Evolutionary conservation across 2,797 vertebrate species (phyloP).

Genomic region (Acipenser oxyrinchus): DNA sequence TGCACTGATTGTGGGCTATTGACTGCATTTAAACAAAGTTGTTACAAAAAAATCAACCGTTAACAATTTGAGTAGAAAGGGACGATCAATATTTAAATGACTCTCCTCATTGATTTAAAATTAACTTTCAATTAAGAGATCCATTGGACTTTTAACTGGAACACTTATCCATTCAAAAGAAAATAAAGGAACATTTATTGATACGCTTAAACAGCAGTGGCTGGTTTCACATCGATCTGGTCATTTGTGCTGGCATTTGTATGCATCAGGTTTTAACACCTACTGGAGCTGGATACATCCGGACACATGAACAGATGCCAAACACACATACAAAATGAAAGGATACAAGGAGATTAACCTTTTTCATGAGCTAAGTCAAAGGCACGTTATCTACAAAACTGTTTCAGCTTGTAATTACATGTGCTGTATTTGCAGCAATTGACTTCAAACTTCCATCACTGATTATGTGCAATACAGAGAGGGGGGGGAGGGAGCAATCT

Average conservation of each 20-base stretch:
- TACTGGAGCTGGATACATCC: conserved; percentile 20
- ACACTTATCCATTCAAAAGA: conserved; percentile 88
- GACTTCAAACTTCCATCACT: conserved; percentile 29
- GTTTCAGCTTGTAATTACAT: conserved; percentile 51
- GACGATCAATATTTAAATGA: conserved; percentile 98
- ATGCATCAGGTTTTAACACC: conserved; percentile 66
- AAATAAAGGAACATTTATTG: conserved; percentile 96
- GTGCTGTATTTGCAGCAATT: conserved; percentile 39
- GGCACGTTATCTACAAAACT: conserved; percentile 52
- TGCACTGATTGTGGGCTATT: conserved; percentile 80
- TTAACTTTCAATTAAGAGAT: conserved; percentile 98
- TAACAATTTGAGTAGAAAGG: conserved; percentile 83
- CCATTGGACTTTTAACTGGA: conserved; percentile 85
- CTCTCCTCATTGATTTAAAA: conserved; percentile 96
- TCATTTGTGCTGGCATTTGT: conserved; percentile 80
- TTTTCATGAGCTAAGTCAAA: conserved; percentile 55
- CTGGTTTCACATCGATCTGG: conserved; percentile 86
- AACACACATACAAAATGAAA: conserved; percentile 23
- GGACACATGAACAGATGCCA: neutral
- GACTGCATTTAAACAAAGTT: conserved; percentile 87
- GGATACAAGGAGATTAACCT: conserved; percentile 56
- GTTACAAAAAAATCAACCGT: conserved; percentile 76
- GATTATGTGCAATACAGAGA: conserved; percentile 28
- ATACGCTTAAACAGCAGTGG: conserved; percentile 93
- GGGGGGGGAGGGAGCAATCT: conserved; percentile 29